These are phyloP conservation scores for Caenorhabditis tropicalis DNA, from an alignment of 1,140 invertebrate genomes.

Conservation along the genomic window DNA sequence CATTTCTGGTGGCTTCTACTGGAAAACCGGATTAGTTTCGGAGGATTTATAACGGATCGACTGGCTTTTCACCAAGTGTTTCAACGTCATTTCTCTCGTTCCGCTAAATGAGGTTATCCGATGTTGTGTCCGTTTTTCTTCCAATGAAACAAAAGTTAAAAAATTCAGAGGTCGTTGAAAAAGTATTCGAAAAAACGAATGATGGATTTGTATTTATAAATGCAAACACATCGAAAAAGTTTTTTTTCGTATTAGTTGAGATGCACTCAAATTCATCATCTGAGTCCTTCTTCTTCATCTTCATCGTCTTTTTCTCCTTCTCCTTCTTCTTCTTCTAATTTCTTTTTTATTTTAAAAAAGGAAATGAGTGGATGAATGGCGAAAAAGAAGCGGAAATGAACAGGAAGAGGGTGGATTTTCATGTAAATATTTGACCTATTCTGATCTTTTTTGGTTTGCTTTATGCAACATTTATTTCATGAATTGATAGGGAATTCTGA, in stretches of 20 bases:
- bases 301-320: background rate
- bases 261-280: slow-evolving; percentile 41
- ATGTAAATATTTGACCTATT: background rate
- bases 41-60: slow-evolving; percentile 14
- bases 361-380: slow-evolving; percentile 3
- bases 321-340: background rate
- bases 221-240: background rate
- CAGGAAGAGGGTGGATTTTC: background rate
- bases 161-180: background rate
- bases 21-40: slow-evolving; percentile 36
- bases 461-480: too few species aligned
- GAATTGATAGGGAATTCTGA: too few species aligned
- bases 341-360: background rate
- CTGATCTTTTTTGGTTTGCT: background rate
- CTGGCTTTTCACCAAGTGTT: slow-evolving; percentile 11
- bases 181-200: background rate
- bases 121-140: background rate
- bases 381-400: slow-evolving; percentile 2
- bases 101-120: slow-evolving; percentile 18
- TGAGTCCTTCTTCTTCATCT: background rate
- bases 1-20: background rate
- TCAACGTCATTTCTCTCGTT: slow-evolving; percentile 24
- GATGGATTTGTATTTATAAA: slow-evolving; percentile 42
- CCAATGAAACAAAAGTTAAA: background rate
- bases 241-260: slow-evolving; percentile 28